phyloP scores from a whole-genome alignment of 2,888 invertebrate genomes.

The Chironomus tentans region DNA sequence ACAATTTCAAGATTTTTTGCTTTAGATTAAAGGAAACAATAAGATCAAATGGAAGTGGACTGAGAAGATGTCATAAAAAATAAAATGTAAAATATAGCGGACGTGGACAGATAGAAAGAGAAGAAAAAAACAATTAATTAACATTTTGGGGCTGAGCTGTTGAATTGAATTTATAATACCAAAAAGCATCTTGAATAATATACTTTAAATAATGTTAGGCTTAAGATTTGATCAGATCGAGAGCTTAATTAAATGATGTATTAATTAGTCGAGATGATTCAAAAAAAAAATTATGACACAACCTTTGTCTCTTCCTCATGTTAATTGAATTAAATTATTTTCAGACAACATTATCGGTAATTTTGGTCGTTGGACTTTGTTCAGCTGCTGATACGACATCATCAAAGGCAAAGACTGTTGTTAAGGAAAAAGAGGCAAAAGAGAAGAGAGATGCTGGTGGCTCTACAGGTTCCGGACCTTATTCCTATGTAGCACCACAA shows the following conservation, averaged over 20 bases:
- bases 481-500: conserved; percentile 16
- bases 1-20: not conserved
- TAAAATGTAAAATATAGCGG: not conserved
- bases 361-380: not conserved
- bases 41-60: not conserved
- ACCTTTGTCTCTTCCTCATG: not conserved
- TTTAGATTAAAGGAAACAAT: not conserved
- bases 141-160: not conserved
- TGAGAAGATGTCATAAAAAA: not conserved
- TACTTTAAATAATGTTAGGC: no score
- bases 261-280: not conserved
- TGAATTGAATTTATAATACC: no score
- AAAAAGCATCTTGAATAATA: no score
- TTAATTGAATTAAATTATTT: not conserved
- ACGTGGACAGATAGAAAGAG: not conserved
- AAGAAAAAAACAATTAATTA: not conserved
- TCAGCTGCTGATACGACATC: not conserved
- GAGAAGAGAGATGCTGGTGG: conserved; percentile 10
- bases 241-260: not conserved
- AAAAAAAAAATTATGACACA: not conserved
- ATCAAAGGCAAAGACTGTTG: not conserved
- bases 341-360: not conserved
- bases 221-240: not conserved
- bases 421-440: not conserved
- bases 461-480: not conserved